Evolutionary conservation across 2,888 invertebrate genomes (phyloP).

Genomic region (Drosophila cracens): DNA sequence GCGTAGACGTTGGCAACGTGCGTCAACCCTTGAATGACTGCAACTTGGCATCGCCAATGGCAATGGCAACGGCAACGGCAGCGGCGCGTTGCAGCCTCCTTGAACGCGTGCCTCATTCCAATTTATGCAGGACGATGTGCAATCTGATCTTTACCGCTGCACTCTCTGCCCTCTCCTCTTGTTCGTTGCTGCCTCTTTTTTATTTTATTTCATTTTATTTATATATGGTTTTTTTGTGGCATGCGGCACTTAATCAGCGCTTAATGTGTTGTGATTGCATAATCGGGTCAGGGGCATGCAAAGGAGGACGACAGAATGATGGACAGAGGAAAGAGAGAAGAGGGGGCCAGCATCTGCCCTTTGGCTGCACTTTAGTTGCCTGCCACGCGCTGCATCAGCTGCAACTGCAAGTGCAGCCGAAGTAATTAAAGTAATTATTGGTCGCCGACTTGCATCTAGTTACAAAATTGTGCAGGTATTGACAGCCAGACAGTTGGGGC

Average conservation of each 20-base stretch:
- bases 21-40: slow-evolving; percentile 31
- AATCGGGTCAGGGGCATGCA: slow-evolving; percentile 38
- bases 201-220: slow-evolving; percentile 16
- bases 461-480: neutral
- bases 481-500: neutral
- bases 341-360: slow-evolving; percentile 1
- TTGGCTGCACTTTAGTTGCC: neutral
- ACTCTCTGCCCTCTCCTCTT: slow-evolving; percentile 1
- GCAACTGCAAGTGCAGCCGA: slow-evolving; percentile 16
- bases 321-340: neutral
- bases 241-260: slow-evolving; percentile 65
- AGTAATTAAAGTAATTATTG: slow-evolving; percentile 14
- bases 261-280: slow-evolving; percentile 72
- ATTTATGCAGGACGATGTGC: slow-evolving; percentile 61
- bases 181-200: slow-evolving; percentile 4
- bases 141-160: slow-evolving; percentile 61
- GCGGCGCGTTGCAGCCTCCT: slow-evolving; percentile 36
- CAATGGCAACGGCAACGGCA: neutral
- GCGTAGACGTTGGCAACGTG: slow-evolving; percentile 6
- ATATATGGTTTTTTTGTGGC: slow-evolving; percentile 3
- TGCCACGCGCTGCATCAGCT: slow-evolving; percentile 25
- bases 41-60: neutral
- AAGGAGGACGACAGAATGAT: neutral
- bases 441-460: slow-evolving; percentile 2
- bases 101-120: slow-evolving; percentile 39